Percentiles rank a stretch among this genome's conserved stretches.
Conservation (phyloP, 2,113 vertebrate species). For the Amphiprion percula region DNA sequence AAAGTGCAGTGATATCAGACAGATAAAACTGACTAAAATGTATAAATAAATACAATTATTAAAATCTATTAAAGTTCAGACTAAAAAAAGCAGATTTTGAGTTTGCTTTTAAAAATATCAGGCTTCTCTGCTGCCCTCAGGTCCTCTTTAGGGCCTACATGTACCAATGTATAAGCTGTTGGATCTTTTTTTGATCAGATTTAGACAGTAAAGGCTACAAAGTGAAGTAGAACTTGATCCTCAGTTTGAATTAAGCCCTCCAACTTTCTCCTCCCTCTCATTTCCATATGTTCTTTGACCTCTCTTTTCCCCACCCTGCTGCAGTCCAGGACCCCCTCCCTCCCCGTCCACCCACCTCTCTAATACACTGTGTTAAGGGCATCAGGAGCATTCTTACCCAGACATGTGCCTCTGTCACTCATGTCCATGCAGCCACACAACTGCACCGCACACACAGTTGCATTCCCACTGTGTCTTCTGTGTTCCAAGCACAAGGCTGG, state of each 20-base stretch:
- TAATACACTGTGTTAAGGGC: conserved; percentile 71
- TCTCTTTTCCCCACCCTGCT: conserved; percentile 24
- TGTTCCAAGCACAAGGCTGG: conserved; percentile 51
- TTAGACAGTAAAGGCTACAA: neutral
- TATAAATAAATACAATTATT: too few relatives aligned
- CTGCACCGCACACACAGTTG: conserved; percentile 33
- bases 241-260: neutral
- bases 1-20: too few relatives aligned
- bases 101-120: too few relatives aligned
- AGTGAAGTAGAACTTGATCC: neutral
- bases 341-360: conserved; percentile 21
- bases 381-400: conserved; percentile 66
- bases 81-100: too few relatives aligned
- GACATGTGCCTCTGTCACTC: conserved; percentile 86
- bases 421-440: conserved; percentile 56
- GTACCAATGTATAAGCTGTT: too few relatives aligned
- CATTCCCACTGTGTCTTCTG: conserved; percentile 73
- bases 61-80: too few relatives aligned
- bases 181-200: too few relatives aligned
- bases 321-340: neutral
- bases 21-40: too few relatives aligned
- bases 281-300: conserved; percentile 40
- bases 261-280: conserved; percentile 7
- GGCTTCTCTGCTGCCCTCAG: too few relatives aligned
- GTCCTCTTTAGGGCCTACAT: too few relatives aligned